Base-by-base conservation (phyloP, 2,797 vertebrate species). In the Pempheris klunzingeri region DNA sequence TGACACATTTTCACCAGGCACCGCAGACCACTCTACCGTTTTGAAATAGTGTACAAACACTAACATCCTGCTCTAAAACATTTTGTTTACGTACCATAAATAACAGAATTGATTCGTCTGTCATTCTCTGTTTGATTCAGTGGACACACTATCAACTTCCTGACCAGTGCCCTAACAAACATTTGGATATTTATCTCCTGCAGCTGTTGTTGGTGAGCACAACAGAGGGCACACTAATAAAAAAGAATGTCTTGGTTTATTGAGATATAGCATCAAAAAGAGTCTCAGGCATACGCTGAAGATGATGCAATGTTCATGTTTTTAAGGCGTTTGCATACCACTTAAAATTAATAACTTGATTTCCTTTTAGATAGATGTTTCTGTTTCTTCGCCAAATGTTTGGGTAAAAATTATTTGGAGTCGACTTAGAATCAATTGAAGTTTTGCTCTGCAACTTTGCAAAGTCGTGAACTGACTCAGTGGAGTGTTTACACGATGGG, bases 11-110 rank as follows among this genome's bases (percentile, higher is more conserved):
- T 17, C 5, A 36, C 38, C 5, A 14, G 1, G 0, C 5, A 32
- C n/a, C 28, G 7, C 39, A 44, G 12, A 59, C 26, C 67, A 55
- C 26, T 0, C 26, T 28, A 30, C 41, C 2, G 1, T 26, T 60
- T 65, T 41, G 41, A 39, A 11, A 28, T 1, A 7, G 49, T 17
- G n/a, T n/a, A 67, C 39, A 34, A 63, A 61, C 54, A 71, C 60
- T 63, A 76, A 88, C 89, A 92, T 89, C 84, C 89, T 84, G 80
- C 43, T 14, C 61, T 36, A 7, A 67, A 74, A 67, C 57, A 34
- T 9, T 41, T 30, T 67, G 77, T 86, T 80, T 85, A 77, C 24
- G 24, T 6, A 3, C 7, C 5, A 22, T 38, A 32, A 71, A 77
- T 46, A 61, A 62, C 69, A 73, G 14, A 55, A 74, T 20, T 17